phyloP scores from a whole-genome alignment of 2,888 invertebrate species.

The Drosophila rubida region DNA sequence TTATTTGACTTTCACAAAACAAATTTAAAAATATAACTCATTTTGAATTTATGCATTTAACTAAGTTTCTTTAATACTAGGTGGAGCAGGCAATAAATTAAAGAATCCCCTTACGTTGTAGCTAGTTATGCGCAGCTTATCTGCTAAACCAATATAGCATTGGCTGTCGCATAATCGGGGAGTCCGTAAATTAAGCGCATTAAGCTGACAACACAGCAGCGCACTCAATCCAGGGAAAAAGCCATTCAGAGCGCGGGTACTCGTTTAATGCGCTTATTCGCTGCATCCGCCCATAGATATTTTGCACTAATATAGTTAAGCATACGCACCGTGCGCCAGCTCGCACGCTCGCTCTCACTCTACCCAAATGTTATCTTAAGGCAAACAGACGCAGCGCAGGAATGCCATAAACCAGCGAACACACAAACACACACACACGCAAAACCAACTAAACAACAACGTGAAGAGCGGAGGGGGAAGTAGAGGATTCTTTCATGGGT shows the following conservation, averaged over 20 bases:
- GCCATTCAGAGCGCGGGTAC: slow-evolving; percentile 19
- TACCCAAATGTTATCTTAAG: slow-evolving; percentile 66
- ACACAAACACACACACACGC: slow-evolving; percentile 16
- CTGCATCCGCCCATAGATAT: slow-evolving; percentile 55
- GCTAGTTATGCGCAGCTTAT: background rate
- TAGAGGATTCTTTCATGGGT: slow-evolving; percentile 43
- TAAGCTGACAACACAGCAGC: slow-evolving; percentile 35
- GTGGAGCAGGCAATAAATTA: background rate
- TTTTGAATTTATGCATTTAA: too few species aligned
- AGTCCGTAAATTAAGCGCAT: slow-evolving; percentile 55
- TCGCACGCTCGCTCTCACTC: background rate
- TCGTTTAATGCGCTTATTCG: slow-evolving; percentile 60
- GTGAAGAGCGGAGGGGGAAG: slow-evolving; percentile 7
- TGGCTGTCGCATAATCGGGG: slow-evolving; percentile 23
- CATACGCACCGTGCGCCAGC: slow-evolving; percentile 64
- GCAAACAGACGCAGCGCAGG: slow-evolving; percentile 65
- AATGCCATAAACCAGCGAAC: slow-evolving; percentile 61
- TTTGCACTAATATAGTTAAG: slow-evolving; percentile 72
- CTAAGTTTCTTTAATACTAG: background rate
- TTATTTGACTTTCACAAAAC: too few species aligned
- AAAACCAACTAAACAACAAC: slow-evolving; percentile 40
- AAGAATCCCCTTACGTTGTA: background rate
- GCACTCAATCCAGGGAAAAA: slow-evolving; percentile 1
- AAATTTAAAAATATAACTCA: too few species aligned
- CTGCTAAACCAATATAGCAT: background rate